A percentile compares a stretch with the other conserved stretches of the same genome.
Evolutionary conservation across 1,140 invertebrate species (phyloP).

Genomic region (Drosophila repleta): DNA sequence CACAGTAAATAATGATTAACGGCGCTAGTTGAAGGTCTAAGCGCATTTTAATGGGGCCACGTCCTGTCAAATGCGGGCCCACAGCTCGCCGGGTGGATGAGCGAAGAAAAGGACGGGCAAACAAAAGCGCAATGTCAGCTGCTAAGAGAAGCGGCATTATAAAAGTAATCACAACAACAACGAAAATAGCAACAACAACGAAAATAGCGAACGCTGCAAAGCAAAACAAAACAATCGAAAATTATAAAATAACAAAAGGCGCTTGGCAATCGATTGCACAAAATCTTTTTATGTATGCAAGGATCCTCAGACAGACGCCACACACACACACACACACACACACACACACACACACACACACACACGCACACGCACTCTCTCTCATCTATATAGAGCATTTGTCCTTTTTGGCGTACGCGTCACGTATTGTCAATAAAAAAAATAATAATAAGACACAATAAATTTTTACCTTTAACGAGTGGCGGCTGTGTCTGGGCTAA

Average conservation of each 20-base stretch:
- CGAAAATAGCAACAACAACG: background rate
- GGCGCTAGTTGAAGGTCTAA: constrained; percentile 60
- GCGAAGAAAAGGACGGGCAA: constrained; percentile 4
- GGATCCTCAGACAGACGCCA: constrained; percentile 49
- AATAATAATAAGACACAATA: constrained; percentile 83
- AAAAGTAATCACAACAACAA: constrained; percentile 28
- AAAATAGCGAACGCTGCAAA: constrained; percentile 37
- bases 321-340: constrained; percentile 11
- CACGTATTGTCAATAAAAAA: constrained; percentile 84
- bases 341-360: background rate
- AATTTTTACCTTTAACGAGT: constrained; percentile 83
- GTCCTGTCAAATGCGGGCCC: constrained; percentile 36
- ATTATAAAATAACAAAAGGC: constrained; percentile 81
- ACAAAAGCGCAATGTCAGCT: constrained; percentile 73
- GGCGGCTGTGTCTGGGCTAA: constrained; percentile 15
- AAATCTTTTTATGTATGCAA: constrained; percentile 71
- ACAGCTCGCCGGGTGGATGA: background rate
- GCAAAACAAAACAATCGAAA: constrained; percentile 79
- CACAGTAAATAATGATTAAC: constrained; percentile 75
- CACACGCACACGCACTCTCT: no score
- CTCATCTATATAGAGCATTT: constrained; percentile 14
- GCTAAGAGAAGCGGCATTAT: constrained; percentile 26
- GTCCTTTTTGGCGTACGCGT: constrained; percentile 75
- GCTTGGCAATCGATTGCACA: constrained; percentile 61
- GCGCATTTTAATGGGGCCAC: constrained; percentile 71